Evolutionary conservation across 2,888 invertebrate genomes (phyloP).

Genomic region (Lasioglossum villosulum): DNA sequence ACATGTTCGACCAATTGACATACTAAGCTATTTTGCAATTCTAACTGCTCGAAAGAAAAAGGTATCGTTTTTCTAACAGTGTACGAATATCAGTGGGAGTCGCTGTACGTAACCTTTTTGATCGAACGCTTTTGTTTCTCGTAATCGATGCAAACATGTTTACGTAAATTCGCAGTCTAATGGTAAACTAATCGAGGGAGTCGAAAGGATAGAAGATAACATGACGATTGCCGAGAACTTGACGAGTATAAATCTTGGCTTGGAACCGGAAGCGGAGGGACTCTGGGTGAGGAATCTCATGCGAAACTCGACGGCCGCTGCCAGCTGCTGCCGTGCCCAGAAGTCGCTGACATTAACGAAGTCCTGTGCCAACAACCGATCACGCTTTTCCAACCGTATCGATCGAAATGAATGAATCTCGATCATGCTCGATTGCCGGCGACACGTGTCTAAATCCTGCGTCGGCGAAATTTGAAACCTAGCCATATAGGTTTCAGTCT

Average conservation of each 20-base stretch:
- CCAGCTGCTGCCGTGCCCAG: slow-evolving; percentile 32
- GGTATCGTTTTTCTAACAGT: no score
- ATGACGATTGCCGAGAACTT: background rate
- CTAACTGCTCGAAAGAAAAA: no score
- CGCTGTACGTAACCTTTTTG: no score
- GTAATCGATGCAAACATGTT: background rate
- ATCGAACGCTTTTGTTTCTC: no score
- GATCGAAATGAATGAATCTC: background rate
- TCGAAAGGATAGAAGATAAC: background rate
- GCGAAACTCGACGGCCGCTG: slow-evolving; percentile 35
- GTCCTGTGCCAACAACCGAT: background rate
- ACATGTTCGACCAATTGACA: no score
- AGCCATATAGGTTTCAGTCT: no score
- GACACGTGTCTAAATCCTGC: background rate
- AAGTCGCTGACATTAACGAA: background rate
- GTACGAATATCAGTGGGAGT: no score
- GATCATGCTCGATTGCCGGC: background rate
- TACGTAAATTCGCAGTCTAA: no score
- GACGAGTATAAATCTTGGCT: background rate
- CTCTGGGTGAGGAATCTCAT: slow-evolving; percentile 9
- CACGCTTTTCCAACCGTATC: background rate
- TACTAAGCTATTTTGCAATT: no score
- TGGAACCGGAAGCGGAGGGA: background rate
- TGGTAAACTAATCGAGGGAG: no score
- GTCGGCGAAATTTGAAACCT: background rate